phyloP scores from a whole-genome alignment of 2,888 invertebrate genomes.

The Coelopa pilipes region DNA sequence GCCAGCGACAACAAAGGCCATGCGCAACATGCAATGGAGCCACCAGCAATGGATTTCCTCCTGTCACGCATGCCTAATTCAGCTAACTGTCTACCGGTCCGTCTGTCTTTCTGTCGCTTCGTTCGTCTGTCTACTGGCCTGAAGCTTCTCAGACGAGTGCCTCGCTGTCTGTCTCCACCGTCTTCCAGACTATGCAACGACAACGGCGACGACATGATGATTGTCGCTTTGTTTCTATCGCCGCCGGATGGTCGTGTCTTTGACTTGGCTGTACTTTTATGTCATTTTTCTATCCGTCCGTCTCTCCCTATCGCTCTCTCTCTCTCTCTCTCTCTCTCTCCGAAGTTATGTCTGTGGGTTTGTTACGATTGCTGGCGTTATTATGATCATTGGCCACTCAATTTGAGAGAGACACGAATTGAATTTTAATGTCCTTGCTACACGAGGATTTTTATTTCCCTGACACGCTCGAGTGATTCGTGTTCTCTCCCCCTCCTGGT shows the following conservation, averaged over 20 bases:
- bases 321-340: too few relatives aligned
- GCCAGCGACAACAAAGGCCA: neutral
- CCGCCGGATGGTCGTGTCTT: slow-evolving; percentile 4
- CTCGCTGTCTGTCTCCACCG: neutral
- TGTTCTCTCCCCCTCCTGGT: neutral
- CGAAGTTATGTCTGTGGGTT: too few relatives aligned
- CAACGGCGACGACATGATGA: neutral
- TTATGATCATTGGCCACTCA: neutral
- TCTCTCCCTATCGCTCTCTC: too few relatives aligned
- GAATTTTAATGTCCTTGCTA: neutral
- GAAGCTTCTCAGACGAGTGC: neutral
- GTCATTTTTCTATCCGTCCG: slow-evolving; percentile 4
- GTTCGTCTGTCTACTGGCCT: neutral
- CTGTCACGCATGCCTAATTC: slow-evolving; percentile 11
- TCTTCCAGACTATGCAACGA: neutral
- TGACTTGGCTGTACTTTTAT: slow-evolving; percentile 20
- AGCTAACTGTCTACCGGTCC: neutral
- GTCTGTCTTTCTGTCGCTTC: neutral
- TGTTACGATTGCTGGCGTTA: too few relatives aligned
- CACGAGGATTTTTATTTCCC: neutral
- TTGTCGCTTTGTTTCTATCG: neutral
- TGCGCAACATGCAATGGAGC: neutral
- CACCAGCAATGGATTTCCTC: neutral
- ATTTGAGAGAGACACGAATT: neutral
- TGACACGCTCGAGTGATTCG: neutral